Base-by-base conservation (phyloP, 2,888 invertebrate genomes). In the Acleris sparsana region DNA sequence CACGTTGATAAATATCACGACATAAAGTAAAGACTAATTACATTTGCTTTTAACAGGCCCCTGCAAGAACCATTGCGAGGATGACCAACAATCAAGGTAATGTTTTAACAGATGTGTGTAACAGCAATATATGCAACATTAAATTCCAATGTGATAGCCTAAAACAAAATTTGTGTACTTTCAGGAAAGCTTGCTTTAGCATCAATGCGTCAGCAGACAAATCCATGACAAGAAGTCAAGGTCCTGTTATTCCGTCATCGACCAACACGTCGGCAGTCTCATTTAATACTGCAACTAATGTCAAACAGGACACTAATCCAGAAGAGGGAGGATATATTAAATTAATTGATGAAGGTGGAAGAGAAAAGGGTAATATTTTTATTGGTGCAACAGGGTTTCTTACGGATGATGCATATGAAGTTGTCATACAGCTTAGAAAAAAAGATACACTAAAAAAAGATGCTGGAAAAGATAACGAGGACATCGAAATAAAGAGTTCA, bases 351-450 rank as follows among this genome's bases (percentile, higher is more conserved):
- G 82, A 86, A 46, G 77, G 72, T 3, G 85, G 81, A 2, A 78
- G 84, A 49, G 88, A 86, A 59, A 73, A 86, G 7, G 87, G 86
- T 2, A 88, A 91, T 71, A 87, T 92, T 70, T 90, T 86, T 62
- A 84, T 92, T 17, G 91, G 89, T 17, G 83, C 90, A 22, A 83
- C 87, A 6, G 88, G 86, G 4, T 80, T 87, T 18, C 75, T 92
- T 7, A 87, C 86, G 75, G 80, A 89, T 69, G 83, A 89, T 59
- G 86, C 82, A 18, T 92, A 91, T 70, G 92, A 92, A 85, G 88
- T 92, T 13, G 76, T 92, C 9, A 89, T 92, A 74, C 91, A 92
- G 68, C 76, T 92, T 7, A 83, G 86, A 59, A 92, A 91, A 68
- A 92, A 89, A 73, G 86, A 83, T 25, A 68, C 69, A 2, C 71